Percentiles rank a stretch among this genome's conserved stretches.
phyloP scores from a whole-genome alignment of 2,113 vertebrate species.

The Aegotheles bennettii region DNA sequence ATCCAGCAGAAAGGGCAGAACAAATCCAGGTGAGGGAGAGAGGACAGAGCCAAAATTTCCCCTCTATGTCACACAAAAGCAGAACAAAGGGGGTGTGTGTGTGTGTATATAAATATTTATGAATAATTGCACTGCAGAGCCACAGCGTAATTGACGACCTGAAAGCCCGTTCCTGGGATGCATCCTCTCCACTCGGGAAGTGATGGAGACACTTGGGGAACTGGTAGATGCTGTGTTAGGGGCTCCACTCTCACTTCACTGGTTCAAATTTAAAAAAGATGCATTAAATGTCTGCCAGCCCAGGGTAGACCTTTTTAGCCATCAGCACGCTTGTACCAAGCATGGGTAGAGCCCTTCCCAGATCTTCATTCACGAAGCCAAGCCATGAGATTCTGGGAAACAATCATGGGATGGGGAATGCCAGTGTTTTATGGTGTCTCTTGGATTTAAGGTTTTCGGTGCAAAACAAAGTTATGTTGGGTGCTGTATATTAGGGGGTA shows the following conservation, averaged over 20 bases:
- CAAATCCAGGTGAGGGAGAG: slow-evolving; percentile 54
- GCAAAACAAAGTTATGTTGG: neutral
- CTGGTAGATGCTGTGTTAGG: neutral
- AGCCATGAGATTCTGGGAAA: slow-evolving; percentile 43
- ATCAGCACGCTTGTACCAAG: no score
- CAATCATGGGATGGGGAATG: neutral
- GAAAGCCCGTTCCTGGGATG: rapidly evolving
- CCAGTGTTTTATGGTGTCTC: slow-evolving; percentile 38
- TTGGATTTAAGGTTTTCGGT: slow-evolving; percentile 37
- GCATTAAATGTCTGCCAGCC: neutral
- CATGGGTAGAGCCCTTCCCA: no score
- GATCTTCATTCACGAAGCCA: no score
- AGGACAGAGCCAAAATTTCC: slow-evolving; percentile 31
- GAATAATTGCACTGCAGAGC: neutral
- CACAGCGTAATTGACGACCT: neutral
- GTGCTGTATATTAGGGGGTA: neutral
- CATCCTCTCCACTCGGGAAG: neutral
- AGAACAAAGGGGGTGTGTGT: neutral
- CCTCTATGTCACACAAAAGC: neutral
- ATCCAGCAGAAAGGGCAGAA: slow-evolving; percentile 48
- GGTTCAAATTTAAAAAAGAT: neutral
- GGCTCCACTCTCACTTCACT: neutral
- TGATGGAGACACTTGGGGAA: neutral
- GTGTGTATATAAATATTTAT: slow-evolving; percentile 7
- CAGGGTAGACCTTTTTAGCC: no score